Percentiles rank a stretch among this genome's conserved stretches.
These are phyloP conservation scores for Echeneis naucrates DNA, from an alignment of 2,797 vertebrate species.

Conservation along the genomic window DNA sequence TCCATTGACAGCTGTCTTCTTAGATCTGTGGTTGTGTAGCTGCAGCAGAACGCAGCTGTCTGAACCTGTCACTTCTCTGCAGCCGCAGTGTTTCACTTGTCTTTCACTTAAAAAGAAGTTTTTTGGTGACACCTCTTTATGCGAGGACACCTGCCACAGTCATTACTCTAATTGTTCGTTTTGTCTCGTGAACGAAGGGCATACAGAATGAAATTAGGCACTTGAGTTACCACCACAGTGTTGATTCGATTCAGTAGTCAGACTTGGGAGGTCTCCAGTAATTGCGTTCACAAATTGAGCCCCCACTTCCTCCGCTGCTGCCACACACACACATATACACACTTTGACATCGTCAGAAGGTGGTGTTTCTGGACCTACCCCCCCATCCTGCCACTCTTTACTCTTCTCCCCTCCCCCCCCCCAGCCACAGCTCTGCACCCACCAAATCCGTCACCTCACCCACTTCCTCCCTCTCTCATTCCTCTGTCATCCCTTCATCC, in stretches of 20 bases:
- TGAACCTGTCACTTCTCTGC: slow-evolving; percentile 14
- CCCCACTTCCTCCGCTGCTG: slow-evolving; percentile 2
- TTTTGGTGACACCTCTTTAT: slow-evolving; percentile 54
- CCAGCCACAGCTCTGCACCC: slow-evolving; percentile 61
- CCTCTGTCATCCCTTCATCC: slow-evolving; percentile 50
- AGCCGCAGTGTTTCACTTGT: slow-evolving; percentile 36
- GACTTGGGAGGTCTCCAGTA: slow-evolving; percentile 73
- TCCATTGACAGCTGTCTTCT: slow-evolving; percentile 62
- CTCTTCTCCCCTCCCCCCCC: slow-evolving; percentile 41
- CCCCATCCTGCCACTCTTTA: slow-evolving; percentile 57
- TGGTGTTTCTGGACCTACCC: slow-evolving; percentile 45
- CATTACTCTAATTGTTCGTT: slow-evolving; percentile 65
- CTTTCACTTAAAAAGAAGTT: slow-evolving; percentile 28
- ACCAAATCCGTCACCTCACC: slow-evolving; percentile 73
- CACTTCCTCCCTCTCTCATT: slow-evolving; percentile 38
- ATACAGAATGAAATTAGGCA: slow-evolving; percentile 69
- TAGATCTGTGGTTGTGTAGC: slow-evolving; percentile 38
- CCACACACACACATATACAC: background rate
- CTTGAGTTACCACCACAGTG: slow-evolving; percentile 64
- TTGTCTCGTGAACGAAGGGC: slow-evolving; percentile 65
- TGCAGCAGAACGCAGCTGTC: slow-evolving; percentile 15
- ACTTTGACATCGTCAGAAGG: slow-evolving; percentile 53
- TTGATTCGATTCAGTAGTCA: slow-evolving; percentile 72
- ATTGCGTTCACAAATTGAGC: slow-evolving; percentile 73
- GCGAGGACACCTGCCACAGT: slow-evolving; percentile 65